Evolutionary conservation across 2,888 invertebrate genomes (phyloP).

Genomic region (Spisula solida): DNA sequence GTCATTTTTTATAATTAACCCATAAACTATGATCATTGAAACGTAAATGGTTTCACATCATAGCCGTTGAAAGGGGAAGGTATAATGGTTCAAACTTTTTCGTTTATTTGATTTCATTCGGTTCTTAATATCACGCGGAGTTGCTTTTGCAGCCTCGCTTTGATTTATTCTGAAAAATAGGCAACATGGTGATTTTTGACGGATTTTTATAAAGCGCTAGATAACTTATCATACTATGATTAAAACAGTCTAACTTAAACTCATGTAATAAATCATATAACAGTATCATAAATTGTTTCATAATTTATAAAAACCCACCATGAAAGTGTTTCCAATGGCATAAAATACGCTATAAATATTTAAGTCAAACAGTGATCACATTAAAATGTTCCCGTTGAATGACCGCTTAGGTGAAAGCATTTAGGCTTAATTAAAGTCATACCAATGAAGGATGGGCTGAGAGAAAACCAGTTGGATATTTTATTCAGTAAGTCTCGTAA

Average conservation of each 20-base stretch:
- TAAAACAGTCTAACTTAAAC: conserved; percentile 22
- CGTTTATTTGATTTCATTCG: neutral
- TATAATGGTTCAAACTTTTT: conserved; percentile 26
- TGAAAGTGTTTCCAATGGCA: neutral
- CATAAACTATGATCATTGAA: neutral
- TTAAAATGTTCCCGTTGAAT: no score
- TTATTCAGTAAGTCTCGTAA: no score
- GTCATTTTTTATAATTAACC: neutral
- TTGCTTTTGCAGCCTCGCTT: conserved; percentile 2
- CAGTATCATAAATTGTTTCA: conserved; percentile 30
- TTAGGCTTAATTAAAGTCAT: no score
- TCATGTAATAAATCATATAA: conserved; percentile 37
- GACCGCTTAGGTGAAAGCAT: no score
- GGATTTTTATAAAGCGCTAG: conserved; percentile 21
- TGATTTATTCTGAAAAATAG: neutral
- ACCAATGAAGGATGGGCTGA: no score
- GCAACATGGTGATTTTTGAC: conserved; percentile 25
- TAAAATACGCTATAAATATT: neutral
- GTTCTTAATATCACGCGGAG: conserved; percentile 18
- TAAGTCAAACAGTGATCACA: neutral
- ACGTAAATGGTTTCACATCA: neutral
- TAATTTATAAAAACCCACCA: conserved; percentile 26
- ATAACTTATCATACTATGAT: neutral
- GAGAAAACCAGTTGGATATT: no score
- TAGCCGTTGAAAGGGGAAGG: neutral